phyloP scores from a whole-genome alignment of 2,113 vertebrate species.

The Pavo muticus region DNA sequence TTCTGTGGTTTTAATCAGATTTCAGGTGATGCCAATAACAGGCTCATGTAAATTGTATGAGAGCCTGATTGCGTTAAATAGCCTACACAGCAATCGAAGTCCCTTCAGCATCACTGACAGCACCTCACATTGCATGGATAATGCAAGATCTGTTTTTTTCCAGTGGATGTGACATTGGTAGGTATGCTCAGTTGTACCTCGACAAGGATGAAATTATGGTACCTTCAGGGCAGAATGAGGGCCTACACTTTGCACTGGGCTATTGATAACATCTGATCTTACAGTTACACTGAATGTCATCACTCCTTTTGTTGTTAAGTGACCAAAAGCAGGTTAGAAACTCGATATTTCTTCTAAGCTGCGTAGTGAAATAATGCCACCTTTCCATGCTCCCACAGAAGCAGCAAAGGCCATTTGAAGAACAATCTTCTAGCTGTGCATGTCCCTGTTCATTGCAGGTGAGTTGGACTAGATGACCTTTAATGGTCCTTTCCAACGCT shows the following conservation, averaged over 20 bases:
- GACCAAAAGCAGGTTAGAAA: slow-evolving; percentile 24
- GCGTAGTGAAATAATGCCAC: not conserved
- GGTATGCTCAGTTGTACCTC: not conserved
- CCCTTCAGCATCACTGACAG: not conserved
- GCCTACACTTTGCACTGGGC: not conserved
- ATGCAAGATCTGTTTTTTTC: not conserved
- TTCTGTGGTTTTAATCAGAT: not conserved
- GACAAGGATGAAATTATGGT: not conserved
- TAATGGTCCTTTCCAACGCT: too few relatives aligned
- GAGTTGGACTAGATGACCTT: too few relatives aligned
- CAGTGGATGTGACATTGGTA: not conserved
- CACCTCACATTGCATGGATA: not conserved
- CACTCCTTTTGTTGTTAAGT: not conserved
- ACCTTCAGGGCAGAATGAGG: not conserved
- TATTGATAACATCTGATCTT: slow-evolving; percentile 13
- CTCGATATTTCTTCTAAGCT: not conserved
- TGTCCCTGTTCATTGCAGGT: too few relatives aligned
- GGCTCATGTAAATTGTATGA: not conserved
- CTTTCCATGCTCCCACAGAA: not conserved
- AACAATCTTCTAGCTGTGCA: not conserved
- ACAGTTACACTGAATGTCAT: not conserved
- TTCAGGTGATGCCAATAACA: not conserved
- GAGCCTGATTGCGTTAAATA: not conserved
- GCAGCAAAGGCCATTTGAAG: not conserved
- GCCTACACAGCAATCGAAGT: not conserved